phyloP scores from a whole-genome alignment of 2,797 vertebrate genomes.

The Cheirogaleus major region DNA sequence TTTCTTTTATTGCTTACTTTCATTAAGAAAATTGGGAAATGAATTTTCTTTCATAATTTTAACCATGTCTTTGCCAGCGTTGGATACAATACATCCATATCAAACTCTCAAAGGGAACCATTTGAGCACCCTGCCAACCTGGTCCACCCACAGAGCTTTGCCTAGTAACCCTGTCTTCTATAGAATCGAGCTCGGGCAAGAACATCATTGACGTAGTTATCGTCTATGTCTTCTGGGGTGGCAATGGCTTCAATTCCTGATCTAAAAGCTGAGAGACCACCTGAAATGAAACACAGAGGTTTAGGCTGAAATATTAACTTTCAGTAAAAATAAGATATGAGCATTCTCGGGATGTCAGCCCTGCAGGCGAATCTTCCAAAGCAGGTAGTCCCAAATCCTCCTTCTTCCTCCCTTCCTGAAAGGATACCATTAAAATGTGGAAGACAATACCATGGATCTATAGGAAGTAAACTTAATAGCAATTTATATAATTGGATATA shows the following conservation, averaged over 20 bases:
- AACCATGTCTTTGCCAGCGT: neutral
- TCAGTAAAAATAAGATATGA: neutral
- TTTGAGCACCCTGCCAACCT: neutral
- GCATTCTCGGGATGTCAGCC: neutral
- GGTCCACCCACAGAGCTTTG: neutral
- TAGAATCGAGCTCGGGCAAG: conserved; percentile 76
- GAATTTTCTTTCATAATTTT: conserved; percentile 1
- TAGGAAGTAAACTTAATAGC: neutral
- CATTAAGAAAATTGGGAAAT: neutral
- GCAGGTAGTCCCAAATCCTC: neutral
- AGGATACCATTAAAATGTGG: neutral
- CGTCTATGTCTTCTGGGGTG: conserved; percentile 49
- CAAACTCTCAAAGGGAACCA: neutral
- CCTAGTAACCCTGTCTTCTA: conserved; percentile 73
- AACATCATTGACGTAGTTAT: conserved; percentile 66
- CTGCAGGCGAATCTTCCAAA: neutral
- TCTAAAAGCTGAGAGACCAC: conserved; percentile 82
- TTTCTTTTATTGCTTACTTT: conserved; percentile 9
- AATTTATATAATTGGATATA: neutral
- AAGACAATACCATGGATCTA: neutral
- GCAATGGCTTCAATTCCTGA: neutral
- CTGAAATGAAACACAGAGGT: conserved; percentile 71
- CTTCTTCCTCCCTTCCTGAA: neutral
- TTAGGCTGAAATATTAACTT: neutral
- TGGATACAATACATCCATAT: neutral